phyloP scores from a whole-genome alignment of 1,140 invertebrate species.

The Penaeus japonicus region DNA sequence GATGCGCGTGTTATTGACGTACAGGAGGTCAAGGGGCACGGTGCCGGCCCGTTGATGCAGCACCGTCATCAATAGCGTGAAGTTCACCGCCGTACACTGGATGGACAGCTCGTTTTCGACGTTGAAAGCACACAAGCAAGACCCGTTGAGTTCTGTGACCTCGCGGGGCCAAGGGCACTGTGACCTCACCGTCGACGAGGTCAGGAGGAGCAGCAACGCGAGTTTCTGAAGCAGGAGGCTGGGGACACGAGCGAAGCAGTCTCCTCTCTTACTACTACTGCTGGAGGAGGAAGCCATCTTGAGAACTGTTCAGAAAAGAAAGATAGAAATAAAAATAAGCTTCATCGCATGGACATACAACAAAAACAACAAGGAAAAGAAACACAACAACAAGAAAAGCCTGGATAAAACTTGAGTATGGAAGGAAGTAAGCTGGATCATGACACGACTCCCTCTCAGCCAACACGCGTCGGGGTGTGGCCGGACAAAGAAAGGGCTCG shows the following conservation, averaged over 20 bases:
- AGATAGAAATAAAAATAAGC: too few relatives aligned
- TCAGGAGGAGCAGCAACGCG: slow-evolving; percentile 18
- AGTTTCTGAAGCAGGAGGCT: not conserved
- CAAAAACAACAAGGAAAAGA: too few relatives aligned
- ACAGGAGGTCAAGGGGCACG: slow-evolving; percentile 81
- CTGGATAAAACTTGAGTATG: too few relatives aligned
- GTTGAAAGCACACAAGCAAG: slow-evolving; percentile 86
- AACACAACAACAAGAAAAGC: too few relatives aligned
- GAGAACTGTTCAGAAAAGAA: too few relatives aligned
- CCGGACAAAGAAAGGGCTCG: too few relatives aligned
- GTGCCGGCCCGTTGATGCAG: slow-evolving; percentile 71
- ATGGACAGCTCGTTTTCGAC: slow-evolving; percentile 79
- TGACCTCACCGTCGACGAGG: slow-evolving; percentile 61
- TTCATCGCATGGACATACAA: too few relatives aligned
- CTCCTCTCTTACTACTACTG: not conserved
- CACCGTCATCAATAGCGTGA: slow-evolving; percentile 74
- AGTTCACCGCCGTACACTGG: slow-evolving; percentile 89
- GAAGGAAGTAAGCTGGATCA: too few relatives aligned
- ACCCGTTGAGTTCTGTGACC: slow-evolving; percentile 76
- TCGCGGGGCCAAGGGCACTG: slow-evolving; percentile 86
- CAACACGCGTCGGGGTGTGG: too few relatives aligned
- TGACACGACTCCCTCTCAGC: too few relatives aligned
- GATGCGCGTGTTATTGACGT: slow-evolving; percentile 87
- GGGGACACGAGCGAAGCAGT: too few relatives aligned
- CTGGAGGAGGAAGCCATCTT: not conserved